A percentile compares a stretch with the other conserved stretches of the same genome.
phyloP scores from a whole-genome alignment of 2,888 invertebrate species.

The Acronicta psi region DNA sequence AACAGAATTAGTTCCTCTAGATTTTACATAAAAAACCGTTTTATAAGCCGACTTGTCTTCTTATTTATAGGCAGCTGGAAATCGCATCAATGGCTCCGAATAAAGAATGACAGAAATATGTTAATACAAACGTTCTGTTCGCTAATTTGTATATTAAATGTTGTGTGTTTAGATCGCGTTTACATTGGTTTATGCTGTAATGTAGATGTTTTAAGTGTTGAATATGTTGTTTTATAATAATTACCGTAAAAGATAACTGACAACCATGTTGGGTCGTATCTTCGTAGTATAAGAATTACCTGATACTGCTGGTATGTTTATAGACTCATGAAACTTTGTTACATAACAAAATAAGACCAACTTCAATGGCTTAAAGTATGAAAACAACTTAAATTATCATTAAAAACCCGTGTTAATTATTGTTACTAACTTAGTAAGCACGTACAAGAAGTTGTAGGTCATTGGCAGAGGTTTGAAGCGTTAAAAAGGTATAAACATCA shows the following conservation, averaged over 20 bases:
- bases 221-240: neutral
- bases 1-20: slow-evolving; percentile 43
- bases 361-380: no score
- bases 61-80: slow-evolving; percentile 43
- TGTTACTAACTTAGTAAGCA: neutral
- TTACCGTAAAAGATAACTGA: no score
- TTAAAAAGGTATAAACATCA: slow-evolving; percentile 4
- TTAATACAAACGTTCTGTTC: slow-evolving; percentile 26
- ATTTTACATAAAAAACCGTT: slow-evolving; percentile 55
- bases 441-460: neutral
- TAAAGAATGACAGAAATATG: slow-evolving; percentile 52
- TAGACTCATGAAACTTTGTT: no score
- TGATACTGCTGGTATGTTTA: no score
- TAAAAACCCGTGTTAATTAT: neutral
- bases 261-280: no score
- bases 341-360: no score
- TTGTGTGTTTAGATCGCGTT: slow-evolving; percentile 21
- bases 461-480: neutral
- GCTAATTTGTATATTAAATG: slow-evolving; percentile 53
- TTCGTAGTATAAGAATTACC: no score
- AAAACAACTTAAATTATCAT: neutral
- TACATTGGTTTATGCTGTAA: slow-evolving; percentile 37
- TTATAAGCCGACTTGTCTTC: slow-evolving; percentile 32
- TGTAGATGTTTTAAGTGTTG: neutral
- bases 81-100: slow-evolving; percentile 48